Conservation (phyloP, 1,140 invertebrate genomes). For the Zaprionus ghesquierei region DNA sequence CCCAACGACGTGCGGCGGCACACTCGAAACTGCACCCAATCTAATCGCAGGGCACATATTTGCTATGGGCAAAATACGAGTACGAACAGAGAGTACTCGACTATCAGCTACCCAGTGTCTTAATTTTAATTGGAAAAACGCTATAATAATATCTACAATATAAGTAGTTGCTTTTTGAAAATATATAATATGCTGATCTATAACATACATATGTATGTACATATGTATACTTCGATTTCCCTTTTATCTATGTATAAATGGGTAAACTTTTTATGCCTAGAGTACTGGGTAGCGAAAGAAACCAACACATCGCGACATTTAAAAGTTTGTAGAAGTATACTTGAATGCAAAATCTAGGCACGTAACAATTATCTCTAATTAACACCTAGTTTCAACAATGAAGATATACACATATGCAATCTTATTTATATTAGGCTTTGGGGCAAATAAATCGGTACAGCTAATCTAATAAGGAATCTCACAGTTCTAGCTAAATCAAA, state of each 20-base stretch:
- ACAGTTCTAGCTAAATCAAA: too few species aligned
- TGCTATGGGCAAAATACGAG: constrained; percentile 19
- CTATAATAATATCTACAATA: too few species aligned
- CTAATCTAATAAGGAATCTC: not conserved
- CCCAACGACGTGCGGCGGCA: constrained; percentile 15
- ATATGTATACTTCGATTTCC: too few species aligned
- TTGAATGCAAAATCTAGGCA: constrained; percentile 27
- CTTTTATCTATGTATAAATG: too few species aligned
- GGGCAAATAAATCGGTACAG: not conserved
- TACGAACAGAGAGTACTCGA: not conserved
- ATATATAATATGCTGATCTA: too few species aligned
- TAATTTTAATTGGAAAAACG: too few species aligned
- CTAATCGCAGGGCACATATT: constrained; percentile 48
- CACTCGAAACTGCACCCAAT: constrained; percentile 39
- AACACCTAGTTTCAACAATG: not conserved
- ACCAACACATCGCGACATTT: constrained; percentile 8
- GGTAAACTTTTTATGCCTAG: not conserved
- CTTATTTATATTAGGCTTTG: not conserved
- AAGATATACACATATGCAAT: not conserved
- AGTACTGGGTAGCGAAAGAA: constrained; percentile 1
- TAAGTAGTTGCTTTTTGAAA: too few species aligned
- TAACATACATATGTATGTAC: too few species aligned
- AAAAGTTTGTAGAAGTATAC: not conserved
- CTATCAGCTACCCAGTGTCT: not conserved
- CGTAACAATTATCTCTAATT: constrained; percentile 44